Evolutionary conservation across 2,113 vertebrate genomes (phyloP).

Genomic region (Leptodactylus fuscus): DNA sequence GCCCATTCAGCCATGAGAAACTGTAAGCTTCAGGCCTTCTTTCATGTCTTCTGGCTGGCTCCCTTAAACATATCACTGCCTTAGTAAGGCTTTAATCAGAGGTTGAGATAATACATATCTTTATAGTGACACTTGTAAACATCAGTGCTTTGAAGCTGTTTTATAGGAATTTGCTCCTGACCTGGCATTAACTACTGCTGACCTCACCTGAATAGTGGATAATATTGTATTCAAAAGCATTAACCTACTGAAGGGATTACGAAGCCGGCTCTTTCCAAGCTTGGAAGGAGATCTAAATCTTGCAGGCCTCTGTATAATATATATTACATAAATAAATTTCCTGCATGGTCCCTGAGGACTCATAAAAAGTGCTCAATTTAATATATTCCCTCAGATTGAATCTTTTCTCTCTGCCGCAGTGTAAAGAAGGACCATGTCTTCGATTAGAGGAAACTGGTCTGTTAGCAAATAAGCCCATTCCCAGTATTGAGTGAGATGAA

Average conservation of each 20-base stretch:
- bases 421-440: conserved; percentile 22
- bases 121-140: conserved; percentile 16
- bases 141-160: neutral
- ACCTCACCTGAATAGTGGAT: conserved; percentile 29
- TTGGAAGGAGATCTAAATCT: conserved; percentile 35
- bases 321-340: conserved; percentile 51
- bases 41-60: too few species aligned
- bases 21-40: neutral
- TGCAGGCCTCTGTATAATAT: conserved; percentile 24
- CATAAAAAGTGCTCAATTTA: conserved; percentile 38
- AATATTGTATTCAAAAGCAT: conserved; percentile 4
- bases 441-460: conserved; percentile 31
- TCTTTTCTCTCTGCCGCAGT: conserved; percentile 35
- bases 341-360: conserved; percentile 14
- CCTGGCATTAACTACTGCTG: neutral
- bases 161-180: conserved; percentile 19
- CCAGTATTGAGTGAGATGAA: conserved; percentile 35
- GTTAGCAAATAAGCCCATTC: conserved; percentile 52
- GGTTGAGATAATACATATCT: conserved; percentile 22
- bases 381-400: conserved; percentile 36
- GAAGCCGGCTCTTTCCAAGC: conserved; percentile 4
- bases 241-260: conserved; percentile 29
- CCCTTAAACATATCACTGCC: neutral
- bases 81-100: conserved; percentile 15
- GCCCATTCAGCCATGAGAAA: neutral